Percentiles rank a stretch among this genome's conserved stretches.
Conservation (phyloP, 2,797 vertebrate genomes). For the Zenarchopterus dispar region DNA sequence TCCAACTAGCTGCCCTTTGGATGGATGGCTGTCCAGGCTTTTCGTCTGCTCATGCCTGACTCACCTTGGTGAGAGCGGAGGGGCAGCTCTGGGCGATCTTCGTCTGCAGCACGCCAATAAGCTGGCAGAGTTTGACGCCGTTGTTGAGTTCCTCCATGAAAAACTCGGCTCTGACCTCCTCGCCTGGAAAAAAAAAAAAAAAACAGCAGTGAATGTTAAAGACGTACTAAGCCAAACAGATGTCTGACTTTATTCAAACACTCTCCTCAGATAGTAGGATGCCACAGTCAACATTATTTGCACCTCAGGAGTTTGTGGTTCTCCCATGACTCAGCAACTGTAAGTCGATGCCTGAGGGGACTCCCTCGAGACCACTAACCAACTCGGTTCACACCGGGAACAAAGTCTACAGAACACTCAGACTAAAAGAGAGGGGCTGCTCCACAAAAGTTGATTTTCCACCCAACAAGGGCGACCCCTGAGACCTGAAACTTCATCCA, state of each 20-base stretch:
- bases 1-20: no score
- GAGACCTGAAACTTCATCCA: conserved; percentile 41
- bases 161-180: conserved; percentile 85
- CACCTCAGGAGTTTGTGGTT: background rate
- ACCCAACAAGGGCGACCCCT: conserved; percentile 15
- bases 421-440: conserved; percentile 43
- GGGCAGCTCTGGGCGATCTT: conserved; percentile 84
- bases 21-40: no score
- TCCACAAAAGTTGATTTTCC: conserved; percentile 41
- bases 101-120: conserved; percentile 88
- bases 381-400: conserved; percentile 1
- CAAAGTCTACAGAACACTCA: conserved; percentile 30
- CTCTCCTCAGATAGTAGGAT: conserved; percentile 5
- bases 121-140: conserved; percentile 90
- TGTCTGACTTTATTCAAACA: no score
- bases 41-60: conserved; percentile 22
- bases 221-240: no score
- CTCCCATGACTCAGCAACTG: conserved; percentile 36
- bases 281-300: background rate
- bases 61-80: conserved; percentile 84
- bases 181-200: conserved; percentile 72
- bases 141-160: conserved; percentile 95
- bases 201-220: background rate
- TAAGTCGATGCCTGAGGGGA: conserved; percentile 32
- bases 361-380: conserved; percentile 35